Evolutionary conservation across 2,113 vertebrate species (phyloP).

Genomic region (Melanotaenia duboulayi): DNA sequence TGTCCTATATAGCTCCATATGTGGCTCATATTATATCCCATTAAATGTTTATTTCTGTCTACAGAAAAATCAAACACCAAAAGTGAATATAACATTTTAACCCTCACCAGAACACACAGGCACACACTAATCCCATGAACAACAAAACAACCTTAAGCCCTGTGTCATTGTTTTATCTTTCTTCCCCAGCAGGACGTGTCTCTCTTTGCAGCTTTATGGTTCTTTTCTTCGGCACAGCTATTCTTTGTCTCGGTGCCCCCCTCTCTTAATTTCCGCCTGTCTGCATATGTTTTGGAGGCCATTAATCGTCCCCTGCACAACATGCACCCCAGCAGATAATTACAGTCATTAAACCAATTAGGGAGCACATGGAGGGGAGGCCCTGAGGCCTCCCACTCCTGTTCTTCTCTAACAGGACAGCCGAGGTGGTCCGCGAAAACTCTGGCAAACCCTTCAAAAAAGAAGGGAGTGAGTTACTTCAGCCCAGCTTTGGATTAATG

Average conservation of each 20-base stretch:
- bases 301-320: slow-evolving; percentile 82
- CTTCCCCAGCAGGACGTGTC: slow-evolving; percentile 58
- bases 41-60: background rate
- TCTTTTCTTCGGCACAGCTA: slow-evolving; percentile 51
- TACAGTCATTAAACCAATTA: slow-evolving; percentile 86
- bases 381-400: slow-evolving; percentile 73
- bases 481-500: slow-evolving; percentile 77
- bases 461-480: slow-evolving; percentile 73
- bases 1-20: slow-evolving; percentile 10
- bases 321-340: slow-evolving; percentile 85
- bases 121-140: slow-evolving; percentile 5
- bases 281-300: slow-evolving; percentile 81
- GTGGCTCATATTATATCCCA: slow-evolving; percentile 3
- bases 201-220: slow-evolving; percentile 61
- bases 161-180: slow-evolving; percentile 41
- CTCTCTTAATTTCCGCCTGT: slow-evolving; percentile 74
- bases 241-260: slow-evolving; percentile 53
- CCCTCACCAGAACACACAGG: background rate
- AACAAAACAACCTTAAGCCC: background rate
- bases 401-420: slow-evolving; percentile 67
- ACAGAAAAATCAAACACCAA: background rate
- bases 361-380: slow-evolving; percentile 79
- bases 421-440: slow-evolving; percentile 75
- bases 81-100: slow-evolving; percentile 31
- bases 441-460: slow-evolving; percentile 71